Evolutionary conservation across 2,797 vertebrate species (phyloP).

Genomic region (Acrossocheilus fasciatus): DNA sequence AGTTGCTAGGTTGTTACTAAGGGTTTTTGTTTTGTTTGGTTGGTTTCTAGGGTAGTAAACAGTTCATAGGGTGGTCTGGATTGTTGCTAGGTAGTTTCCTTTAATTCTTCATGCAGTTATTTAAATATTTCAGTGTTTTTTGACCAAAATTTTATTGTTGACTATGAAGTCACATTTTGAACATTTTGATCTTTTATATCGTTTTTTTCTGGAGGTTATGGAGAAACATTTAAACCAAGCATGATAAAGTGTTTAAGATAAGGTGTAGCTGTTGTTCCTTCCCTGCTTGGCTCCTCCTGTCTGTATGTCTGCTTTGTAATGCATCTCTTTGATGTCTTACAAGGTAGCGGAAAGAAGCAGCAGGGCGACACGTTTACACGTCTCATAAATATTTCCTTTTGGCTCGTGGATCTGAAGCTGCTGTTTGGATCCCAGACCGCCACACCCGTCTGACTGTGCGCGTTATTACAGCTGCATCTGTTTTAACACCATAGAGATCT

Average conservation of each 20-base stretch:
- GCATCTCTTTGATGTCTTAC: slow-evolving; percentile 44
- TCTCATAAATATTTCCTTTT: slow-evolving; percentile 76
- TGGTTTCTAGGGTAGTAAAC: background rate
- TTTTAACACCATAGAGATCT: background rate
- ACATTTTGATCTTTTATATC: background rate
- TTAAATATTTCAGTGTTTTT: background rate
- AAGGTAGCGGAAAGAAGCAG: slow-evolving; percentile 51
- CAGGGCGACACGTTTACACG: slow-evolving; percentile 57
- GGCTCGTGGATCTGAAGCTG: slow-evolving; percentile 49
- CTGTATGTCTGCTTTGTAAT: background rate
- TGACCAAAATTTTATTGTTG: background rate
- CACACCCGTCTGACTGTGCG: background rate
- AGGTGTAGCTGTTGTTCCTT: slow-evolving; percentile 2
- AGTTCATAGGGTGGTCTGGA: background rate
- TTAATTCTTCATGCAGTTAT: background rate
- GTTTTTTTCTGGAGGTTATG: background rate
- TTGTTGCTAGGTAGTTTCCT: background rate
- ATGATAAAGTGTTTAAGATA: background rate
- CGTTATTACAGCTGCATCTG: slow-evolving; percentile 29
- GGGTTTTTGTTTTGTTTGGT: background rate
- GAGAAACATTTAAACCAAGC: background rate
- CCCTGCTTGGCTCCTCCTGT: background rate
- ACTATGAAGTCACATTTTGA: background rate
- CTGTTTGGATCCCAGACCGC: slow-evolving; percentile 3
- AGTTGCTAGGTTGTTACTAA: background rate